Percentiles rank a stretch among this genome's conserved stretches.
phyloP scores from a whole-genome alignment of 2,888 invertebrate genomes.

The Anaspis maculata region DNA sequence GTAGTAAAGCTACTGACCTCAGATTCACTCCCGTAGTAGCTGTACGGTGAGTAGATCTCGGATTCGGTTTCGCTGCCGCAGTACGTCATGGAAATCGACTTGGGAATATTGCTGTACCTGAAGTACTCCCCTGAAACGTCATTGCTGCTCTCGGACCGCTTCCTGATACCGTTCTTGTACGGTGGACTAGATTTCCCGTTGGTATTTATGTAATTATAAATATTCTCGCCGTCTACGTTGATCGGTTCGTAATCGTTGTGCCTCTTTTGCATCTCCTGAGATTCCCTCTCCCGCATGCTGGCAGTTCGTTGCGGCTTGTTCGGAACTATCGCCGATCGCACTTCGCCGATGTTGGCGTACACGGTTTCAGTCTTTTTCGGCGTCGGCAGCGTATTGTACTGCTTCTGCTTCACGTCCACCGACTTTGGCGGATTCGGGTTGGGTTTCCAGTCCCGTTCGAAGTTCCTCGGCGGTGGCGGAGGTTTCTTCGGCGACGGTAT shows the following conservation, averaged over 20 bases:
- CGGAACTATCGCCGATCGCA: slow-evolving; percentile 69
- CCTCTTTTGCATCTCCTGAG: slow-evolving; percentile 47
- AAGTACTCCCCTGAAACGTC: slow-evolving; percentile 49
- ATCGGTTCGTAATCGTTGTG: slow-evolving; percentile 32
- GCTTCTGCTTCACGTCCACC: slow-evolving; percentile 44
- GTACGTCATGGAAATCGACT: slow-evolving; percentile 66
- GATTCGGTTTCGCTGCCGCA: slow-evolving; percentile 79
- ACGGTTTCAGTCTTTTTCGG: slow-evolving; percentile 47
- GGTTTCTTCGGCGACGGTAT: slow-evolving; percentile 48
- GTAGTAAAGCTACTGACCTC: slow-evolving; percentile 41
- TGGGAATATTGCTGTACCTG: slow-evolving; percentile 52
- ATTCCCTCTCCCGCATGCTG: slow-evolving; percentile 74
- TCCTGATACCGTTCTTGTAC: slow-evolving; percentile 45
- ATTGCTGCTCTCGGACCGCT: slow-evolving; percentile 47
- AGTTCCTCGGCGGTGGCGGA: slow-evolving; percentile 60
- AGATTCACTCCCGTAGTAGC: slow-evolving; percentile 59
- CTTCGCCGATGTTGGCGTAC: slow-evolving; percentile 80
- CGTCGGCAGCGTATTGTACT: slow-evolving; percentile 29
- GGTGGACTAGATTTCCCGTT: slow-evolving; percentile 60
- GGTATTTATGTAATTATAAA: slow-evolving; percentile 57
- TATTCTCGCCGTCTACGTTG: slow-evolving; percentile 45
- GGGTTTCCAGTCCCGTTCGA: slow-evolving; percentile 49
- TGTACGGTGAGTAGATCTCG: slow-evolving; percentile 75
- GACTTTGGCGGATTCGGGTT: slow-evolving; percentile 68
- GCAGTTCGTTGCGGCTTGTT: slow-evolving; percentile 76